A percentile compares a stretch with the other conserved stretches of the same genome.
phyloP scores from a whole-genome alignment of 1,140 invertebrate species.

The Leptonema lineaticorne region DNA sequence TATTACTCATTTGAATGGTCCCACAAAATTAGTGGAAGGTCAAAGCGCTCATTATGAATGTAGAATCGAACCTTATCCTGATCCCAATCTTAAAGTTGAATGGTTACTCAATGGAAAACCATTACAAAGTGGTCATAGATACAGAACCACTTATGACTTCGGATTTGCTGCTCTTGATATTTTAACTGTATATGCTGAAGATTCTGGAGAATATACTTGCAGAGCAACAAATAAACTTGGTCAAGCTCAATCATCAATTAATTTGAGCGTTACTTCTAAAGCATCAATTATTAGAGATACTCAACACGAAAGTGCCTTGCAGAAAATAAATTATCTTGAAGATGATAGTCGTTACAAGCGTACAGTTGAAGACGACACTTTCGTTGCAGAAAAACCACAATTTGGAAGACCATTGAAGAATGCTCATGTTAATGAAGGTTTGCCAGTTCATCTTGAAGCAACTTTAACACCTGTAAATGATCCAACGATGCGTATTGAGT shows the following conservation, averaged over 20 bases:
- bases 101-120: conserved; percentile 94
- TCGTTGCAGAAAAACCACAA: conserved; percentile 80
- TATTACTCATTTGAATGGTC: conserved; percentile 82
- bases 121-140: conserved; percentile 86
- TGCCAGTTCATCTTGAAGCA: conserved; percentile 91
- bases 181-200: conserved; percentile 88
- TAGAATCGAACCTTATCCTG: conserved; percentile 92
- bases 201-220: conserved; percentile 91
- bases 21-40: conserved; percentile 76
- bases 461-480: conserved; percentile 93
- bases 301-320: conserved; percentile 90
- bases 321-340: conserved; percentile 90
- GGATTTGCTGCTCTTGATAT: conserved; percentile 94
- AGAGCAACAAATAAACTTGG: conserved; percentile 85
- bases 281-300: conserved; percentile 89
- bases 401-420: conserved; percentile 87
- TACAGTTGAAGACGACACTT: conserved; percentile 68
- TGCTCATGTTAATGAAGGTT: conserved; percentile 82
- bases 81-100: conserved; percentile 88
- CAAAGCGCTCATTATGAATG: conserved; percentile 96
- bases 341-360: conserved; percentile 78
- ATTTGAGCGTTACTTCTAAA: conserved; percentile 78
- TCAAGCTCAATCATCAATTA: conserved; percentile 76
- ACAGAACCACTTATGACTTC: conserved; percentile 91
- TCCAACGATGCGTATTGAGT: conserved; percentile 93